Base-by-base conservation (phyloP, 2,888 invertebrate species). In the Pheosia tremula region DNA sequence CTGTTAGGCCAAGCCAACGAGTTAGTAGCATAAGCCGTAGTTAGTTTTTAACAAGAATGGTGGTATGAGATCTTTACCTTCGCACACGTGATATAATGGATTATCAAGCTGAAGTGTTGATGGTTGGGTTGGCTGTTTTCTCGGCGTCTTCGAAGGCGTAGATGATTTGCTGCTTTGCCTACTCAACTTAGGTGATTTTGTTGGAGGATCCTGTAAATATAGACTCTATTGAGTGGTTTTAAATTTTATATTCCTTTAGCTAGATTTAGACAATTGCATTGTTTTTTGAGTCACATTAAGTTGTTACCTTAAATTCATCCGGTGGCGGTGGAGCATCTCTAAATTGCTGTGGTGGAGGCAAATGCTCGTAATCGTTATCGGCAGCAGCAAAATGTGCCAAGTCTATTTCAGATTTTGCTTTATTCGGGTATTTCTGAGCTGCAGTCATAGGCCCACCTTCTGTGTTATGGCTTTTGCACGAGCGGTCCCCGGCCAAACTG, bases 291-390 rank as follows among this genome's bases (percentile, higher is more conserved):
- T 47, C 47, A 59, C 56, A 52, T 76, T 24, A 24, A 24, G 24
- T 24, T 24, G 24, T 24, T 86, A 93, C 94, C 89, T 90, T 94
- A 77, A 97, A 97, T 76, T 95, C 95, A 74, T 96, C 96, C 0
- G 96, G 97, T 8, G 97, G 97, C 52, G 97, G 96, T 36, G 96
- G 96, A 57, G 96, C 96, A 87, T 97, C 97, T 84, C 97, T 95
- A 80, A 97, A 97, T 88, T 97, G 97, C 80, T 97, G 96, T 2
- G 97, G 97, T 0, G 97, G 97, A 41, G 97, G 97, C 65, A 96
- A 94, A 79, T 96, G 96, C 74, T 97, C 96, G 78, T 96, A 96
- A 52, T 95, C 95, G 83, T 94, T 95, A 71, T 95, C 94, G 24
- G 24, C 2, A 58, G 93, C 93, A n/a, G 80, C 74, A 60, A 94